Evolutionary conservation across 2,113 vertebrate species (phyloP), one percentile per base, ranked within the genome.

Genomic region (Condylura cristata): DNA sequence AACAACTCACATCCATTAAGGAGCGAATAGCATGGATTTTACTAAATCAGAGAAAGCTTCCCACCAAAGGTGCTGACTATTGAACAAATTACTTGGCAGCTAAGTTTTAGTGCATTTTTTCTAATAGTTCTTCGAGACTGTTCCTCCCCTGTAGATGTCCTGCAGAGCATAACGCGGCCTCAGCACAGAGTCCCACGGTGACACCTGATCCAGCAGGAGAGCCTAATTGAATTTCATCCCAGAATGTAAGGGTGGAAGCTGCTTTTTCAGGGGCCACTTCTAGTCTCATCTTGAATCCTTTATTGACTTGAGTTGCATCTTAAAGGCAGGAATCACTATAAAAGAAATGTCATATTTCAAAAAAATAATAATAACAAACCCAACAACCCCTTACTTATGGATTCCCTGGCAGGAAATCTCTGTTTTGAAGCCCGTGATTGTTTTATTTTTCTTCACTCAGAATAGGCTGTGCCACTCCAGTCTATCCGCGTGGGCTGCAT

Each of bases 391-490:
- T 86, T 60, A 46, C 92, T 60, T 95, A 61, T 3, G 39, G 85
- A 44, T 89, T 65, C 51, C 13, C 20, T 82, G 60, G 53, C 61
- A 71, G n/a, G 34, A 74, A 48, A 51, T 76, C 41, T 93, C 58
- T 14, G 10, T 80, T 82, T 28, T 82, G 56, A 96, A 82, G 56
- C 18, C 71, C 83, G 3, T 75, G 20, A 65, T 61, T 61, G 4
- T 90, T 93, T 86, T 84, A 30, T 46, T 95, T 94, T 91, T 74
- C 48, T 93, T 94, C 30, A 79, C 46, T 41, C 71, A 68, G 79
- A 95, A 95, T 60, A 89, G 68, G 51, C 91, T n/a, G 24, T 91
- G 82, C 81, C 94, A 72, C 51, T 89, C 75, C 71, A 63, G 74
- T 68, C 63, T 18, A 71, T 78, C 74, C 79, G 34, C 66, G 48